These are phyloP conservation scores for Sterrhoptilus dennistouni DNA, from an alignment of 2,113 vertebrate genomes.

Conservation along the genomic window DNA sequence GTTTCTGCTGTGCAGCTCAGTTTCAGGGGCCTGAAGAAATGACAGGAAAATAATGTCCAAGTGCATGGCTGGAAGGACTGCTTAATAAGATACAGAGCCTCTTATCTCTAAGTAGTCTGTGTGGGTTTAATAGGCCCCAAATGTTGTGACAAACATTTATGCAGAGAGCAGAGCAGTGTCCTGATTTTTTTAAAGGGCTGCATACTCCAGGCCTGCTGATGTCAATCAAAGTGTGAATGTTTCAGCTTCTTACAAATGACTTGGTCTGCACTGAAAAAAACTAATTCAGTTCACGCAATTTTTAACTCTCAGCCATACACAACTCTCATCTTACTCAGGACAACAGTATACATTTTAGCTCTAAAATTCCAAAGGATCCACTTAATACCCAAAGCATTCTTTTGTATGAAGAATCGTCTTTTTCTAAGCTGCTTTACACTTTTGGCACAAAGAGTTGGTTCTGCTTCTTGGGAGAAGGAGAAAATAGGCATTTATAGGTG, in stretches of 20 bases:
- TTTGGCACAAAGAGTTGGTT: neutral
- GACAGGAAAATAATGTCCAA: neutral
- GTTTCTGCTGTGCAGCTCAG: neutral
- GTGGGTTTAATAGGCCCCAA: constrained; percentile 9
- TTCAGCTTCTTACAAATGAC: neutral
- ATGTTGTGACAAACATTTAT: constrained; percentile 20
- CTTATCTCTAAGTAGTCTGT: constrained; percentile 7
- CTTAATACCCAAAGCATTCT: neutral
- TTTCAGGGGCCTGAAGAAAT: neutral
- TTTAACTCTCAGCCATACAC: neutral
- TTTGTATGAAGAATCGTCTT: neutral
- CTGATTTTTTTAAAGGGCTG: neutral
- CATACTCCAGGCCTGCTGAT: neutral
- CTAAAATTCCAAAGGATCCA: neutral
- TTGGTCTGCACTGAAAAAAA: neutral
- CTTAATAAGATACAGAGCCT: neutral
- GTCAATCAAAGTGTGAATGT: neutral
- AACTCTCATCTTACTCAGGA: neutral
- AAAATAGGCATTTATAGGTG: neutral
- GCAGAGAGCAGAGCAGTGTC: neutral
- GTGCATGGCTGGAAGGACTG: neutral
- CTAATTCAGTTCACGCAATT: neutral
- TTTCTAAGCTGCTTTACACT: neutral
- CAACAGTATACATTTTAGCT: neutral
- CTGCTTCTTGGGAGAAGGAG: neutral